These are phyloP conservation scores for Colletes latitarsis DNA, from an alignment of 1,140 invertebrate species.

Conservation along the genomic window DNA sequence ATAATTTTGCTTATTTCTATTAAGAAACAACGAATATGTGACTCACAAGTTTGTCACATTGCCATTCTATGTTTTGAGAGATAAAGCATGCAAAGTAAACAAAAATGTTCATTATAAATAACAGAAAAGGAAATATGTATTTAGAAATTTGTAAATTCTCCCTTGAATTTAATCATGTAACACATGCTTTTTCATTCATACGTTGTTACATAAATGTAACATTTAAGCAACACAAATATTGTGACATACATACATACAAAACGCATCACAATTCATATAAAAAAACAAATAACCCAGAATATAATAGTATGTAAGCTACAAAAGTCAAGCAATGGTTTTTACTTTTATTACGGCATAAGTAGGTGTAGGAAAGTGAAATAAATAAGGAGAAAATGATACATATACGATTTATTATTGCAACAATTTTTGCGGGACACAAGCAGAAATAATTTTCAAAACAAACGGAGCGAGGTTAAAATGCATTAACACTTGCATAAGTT, in stretches of 20 bases:
- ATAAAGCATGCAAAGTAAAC: slow-evolving; percentile 26
- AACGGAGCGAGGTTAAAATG: slow-evolving; percentile 42
- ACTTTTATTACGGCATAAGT: slow-evolving; percentile 1
- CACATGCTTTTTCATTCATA: slow-evolving; percentile 11
- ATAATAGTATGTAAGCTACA: background rate
- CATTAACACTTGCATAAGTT: slow-evolving; percentile 34
- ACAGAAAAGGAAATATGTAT: background rate
- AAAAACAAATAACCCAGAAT: slow-evolving; percentile 5
- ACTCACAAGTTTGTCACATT: background rate
- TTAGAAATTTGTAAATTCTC: background rate
- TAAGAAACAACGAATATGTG: background rate
- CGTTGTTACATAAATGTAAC: background rate
- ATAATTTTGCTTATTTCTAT: background rate
- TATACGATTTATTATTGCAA: slow-evolving; percentile 39
- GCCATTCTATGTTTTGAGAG: background rate
- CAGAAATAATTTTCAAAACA: slow-evolving; percentile 31
- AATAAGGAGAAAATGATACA: slow-evolving; percentile 33
- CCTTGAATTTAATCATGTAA: background rate
- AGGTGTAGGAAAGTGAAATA: slow-evolving; percentile 28
- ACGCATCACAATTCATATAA: background rate
- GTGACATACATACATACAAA: background rate
- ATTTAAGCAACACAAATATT: background rate
- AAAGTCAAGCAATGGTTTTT: background rate
- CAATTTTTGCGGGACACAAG: slow-evolving; percentile 13
- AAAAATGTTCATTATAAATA: background rate